These are phyloP conservation scores for Cremastobaeus sp. DNA, from an alignment of 2,888 invertebrate genomes.

Conservation along the genomic window DNA sequence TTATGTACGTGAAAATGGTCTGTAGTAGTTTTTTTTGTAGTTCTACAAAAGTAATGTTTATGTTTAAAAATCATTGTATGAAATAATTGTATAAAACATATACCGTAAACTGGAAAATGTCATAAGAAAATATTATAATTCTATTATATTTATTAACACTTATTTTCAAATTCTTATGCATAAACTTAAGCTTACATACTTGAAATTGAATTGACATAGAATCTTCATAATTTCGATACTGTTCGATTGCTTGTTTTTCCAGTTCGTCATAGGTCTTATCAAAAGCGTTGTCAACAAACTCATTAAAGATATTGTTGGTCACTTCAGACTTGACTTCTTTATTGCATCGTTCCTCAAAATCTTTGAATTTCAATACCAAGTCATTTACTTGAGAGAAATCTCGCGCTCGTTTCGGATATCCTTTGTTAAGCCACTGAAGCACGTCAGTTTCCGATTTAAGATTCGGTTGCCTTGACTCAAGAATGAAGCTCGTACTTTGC, in stretches of 20 bases:
- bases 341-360: constrained; percentile 61
- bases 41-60: too few species aligned
- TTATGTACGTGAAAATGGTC: too few species aligned
- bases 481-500: constrained; percentile 61
- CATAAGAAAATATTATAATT: too few species aligned
- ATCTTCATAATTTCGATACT: constrained; percentile 80
- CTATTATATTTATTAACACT: too few species aligned
- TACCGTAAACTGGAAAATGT: too few species aligned
- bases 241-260: constrained; percentile 84
- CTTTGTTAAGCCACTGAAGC: constrained; percentile 67
- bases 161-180: too few species aligned
- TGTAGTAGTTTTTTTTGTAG: too few species aligned
- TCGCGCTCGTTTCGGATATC: constrained; percentile 62
- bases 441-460: constrained; percentile 64
- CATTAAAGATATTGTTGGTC: constrained; percentile 77
- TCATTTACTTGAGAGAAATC: constrained; percentile 64
- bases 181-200: too few species aligned
- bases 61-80: too few species aligned
- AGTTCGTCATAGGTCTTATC: constrained; percentile 79
- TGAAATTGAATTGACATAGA: constrained; percentile 73
- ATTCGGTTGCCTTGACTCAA: constrained; percentile 66
- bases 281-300: constrained; percentile 64
- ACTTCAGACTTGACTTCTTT: constrained; percentile 79
- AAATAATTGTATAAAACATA: too few species aligned
- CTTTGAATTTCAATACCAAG: constrained; percentile 61